Evolutionary conservation across 2,113 vertebrate genomes (phyloP).

Genomic region (Barnardius zonarius): DNA sequence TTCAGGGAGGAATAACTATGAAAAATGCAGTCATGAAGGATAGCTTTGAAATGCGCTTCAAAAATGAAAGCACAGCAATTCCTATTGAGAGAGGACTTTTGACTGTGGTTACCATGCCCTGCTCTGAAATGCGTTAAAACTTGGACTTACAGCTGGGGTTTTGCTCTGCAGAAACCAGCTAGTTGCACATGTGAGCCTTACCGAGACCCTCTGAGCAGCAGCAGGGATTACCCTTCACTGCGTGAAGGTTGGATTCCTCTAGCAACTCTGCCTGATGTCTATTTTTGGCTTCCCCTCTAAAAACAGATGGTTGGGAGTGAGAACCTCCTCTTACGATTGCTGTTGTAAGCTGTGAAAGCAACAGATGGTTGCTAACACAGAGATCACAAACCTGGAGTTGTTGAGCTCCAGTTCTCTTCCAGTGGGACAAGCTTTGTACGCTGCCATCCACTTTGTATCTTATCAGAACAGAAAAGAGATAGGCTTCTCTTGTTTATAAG

Average conservation of each 20-base stretch:
- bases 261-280: slow-evolving; percentile 54
- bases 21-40: background rate
- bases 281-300: slow-evolving; percentile 70
- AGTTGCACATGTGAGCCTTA: background rate
- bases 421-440: background rate
- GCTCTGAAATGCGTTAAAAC: background rate
- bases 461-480: background rate
- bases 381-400: slow-evolving; percentile 35
- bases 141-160: background rate
- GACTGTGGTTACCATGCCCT: background rate
- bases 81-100: background rate
- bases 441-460: background rate
- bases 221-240: slow-evolving; percentile 29
- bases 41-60: slow-evolving; percentile 7
- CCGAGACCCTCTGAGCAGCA: background rate
- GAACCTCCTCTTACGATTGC: slow-evolving; percentile 44
- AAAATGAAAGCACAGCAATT: background rate
- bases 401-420: slow-evolving; percentile 7
- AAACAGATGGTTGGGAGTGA: slow-evolving; percentile 73
- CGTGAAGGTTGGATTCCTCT: slow-evolving; percentile 44
- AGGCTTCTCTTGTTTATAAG: background rate
- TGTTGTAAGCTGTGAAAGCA: slow-evolving; percentile 55
- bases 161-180: background rate
- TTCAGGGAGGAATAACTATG: background rate
- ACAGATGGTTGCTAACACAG: slow-evolving; percentile 62